phyloP scores from a whole-genome alignment of 1,140 invertebrate species.

The Leucophenga varia region DNA sequence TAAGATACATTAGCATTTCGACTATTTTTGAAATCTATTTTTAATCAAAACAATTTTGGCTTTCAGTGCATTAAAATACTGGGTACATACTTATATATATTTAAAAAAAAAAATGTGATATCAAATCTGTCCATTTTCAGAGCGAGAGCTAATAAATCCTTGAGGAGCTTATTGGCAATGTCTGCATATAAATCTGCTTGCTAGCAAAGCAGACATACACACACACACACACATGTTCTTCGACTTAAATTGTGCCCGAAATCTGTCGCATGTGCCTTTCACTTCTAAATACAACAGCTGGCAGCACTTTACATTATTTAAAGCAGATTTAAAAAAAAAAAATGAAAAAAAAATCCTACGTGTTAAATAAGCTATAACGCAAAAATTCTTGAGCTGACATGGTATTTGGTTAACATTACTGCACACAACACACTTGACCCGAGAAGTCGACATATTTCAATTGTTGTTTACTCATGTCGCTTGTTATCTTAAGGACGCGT shows the following conservation, averaged over 20 bases:
- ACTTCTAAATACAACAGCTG: too few species aligned
- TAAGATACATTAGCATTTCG: too few species aligned
- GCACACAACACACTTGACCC: slow-evolving; percentile 21
- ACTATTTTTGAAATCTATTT: too few species aligned
- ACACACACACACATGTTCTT: too few species aligned
- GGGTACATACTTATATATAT: too few species aligned
- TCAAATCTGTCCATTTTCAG: slow-evolving; percentile 51
- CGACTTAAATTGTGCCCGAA: too few species aligned
- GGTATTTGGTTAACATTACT: slow-evolving; percentile 45
- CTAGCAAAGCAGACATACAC: slow-evolving; percentile 21
- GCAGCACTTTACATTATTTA: slow-evolving; percentile 1
- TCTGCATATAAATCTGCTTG: slow-evolving; percentile 50
- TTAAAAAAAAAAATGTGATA: too few species aligned
- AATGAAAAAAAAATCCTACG: slow-evolving; percentile 5
- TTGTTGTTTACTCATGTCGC: slow-evolving; percentile 3
- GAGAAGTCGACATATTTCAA: slow-evolving; percentile 1
- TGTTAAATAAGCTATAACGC: slow-evolving; percentile 34
- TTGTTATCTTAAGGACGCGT: not conserved
- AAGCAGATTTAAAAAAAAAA: slow-evolving; percentile 1
- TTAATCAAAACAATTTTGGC: too few species aligned
- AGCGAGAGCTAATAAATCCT: slow-evolving; percentile 48
- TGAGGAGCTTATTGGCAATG: slow-evolving; percentile 54
- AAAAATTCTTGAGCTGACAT: slow-evolving; percentile 43
- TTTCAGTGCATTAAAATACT: too few species aligned
- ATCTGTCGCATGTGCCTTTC: too few species aligned